These are phyloP conservation scores for Lethrus apterus DNA, from an alignment of 1,140 invertebrate genomes.

Conservation along the genomic window DNA sequence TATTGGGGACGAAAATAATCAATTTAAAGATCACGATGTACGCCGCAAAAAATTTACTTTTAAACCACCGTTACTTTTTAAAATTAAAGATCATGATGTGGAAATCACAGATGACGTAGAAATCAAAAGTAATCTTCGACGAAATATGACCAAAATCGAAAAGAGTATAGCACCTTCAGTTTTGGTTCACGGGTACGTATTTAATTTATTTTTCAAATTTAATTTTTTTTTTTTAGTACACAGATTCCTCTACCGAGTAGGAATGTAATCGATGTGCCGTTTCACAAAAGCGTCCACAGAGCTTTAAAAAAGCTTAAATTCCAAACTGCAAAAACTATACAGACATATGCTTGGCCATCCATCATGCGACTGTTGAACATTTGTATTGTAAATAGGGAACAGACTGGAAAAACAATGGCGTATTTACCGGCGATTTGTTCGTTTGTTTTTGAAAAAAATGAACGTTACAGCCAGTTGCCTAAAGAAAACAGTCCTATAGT, in stretches of 20 bases:
- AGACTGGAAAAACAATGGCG: slow-evolving; percentile 46
- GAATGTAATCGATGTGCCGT: slow-evolving; percentile 19
- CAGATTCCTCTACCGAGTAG: slow-evolving; percentile 20
- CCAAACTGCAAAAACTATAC: slow-evolving; percentile 32
- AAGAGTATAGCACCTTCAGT: slow-evolving; percentile 20
- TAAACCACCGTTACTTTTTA: slow-evolving; percentile 1
- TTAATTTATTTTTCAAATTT: neutral
- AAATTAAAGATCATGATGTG: neutral
- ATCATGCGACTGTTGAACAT: slow-evolving; percentile 43
- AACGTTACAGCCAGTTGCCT: slow-evolving; percentile 20
- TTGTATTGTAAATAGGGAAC: slow-evolving; percentile 40
- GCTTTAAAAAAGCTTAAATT: slow-evolving; percentile 22
- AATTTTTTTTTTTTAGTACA: slow-evolving; percentile 27
- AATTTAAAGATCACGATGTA: neutral
- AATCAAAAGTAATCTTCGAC: neutral
- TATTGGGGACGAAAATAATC: neutral
- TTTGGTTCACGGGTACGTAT: slow-evolving; percentile 30
- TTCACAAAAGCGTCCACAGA: slow-evolving; percentile 24
- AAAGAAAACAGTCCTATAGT: slow-evolving; percentile 26
- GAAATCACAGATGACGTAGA: neutral
- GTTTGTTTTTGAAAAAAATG: slow-evolving; percentile 37
- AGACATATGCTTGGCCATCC: slow-evolving; percentile 43
- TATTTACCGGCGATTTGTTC: slow-evolving; percentile 45
- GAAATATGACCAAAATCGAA: slow-evolving; percentile 19
- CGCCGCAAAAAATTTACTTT: neutral